phyloP scores from a whole-genome alignment of 2,113 vertebrate genomes.

The Callipepla californica region DNA sequence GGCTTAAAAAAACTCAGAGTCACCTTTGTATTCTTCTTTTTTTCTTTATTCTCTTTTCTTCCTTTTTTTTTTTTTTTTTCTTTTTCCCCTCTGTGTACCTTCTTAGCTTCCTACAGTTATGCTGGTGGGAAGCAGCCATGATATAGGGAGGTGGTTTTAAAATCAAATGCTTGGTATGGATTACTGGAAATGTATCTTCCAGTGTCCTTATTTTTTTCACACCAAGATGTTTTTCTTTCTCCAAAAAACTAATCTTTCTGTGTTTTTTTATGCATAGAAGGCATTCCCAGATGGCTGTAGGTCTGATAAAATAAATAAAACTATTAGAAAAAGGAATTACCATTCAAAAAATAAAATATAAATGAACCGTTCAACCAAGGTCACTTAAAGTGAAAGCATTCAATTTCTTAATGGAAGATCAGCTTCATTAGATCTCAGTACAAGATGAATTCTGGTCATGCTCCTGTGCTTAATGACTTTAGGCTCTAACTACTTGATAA shows the following conservation, averaged over 20 bases:
- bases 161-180: no score
- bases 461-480: neutral
- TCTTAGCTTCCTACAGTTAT: neutral
- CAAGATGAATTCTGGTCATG: neutral
- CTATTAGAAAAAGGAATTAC: neutral
- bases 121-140: neutral
- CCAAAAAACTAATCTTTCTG: neutral
- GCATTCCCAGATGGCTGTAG: neutral
- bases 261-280: neutral
- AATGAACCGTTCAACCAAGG: neutral
- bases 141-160: neutral
- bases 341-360: neutral
- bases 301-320: neutral
- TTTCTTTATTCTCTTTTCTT: neutral
- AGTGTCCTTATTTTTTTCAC: neutral
- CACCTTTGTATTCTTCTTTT: neutral
- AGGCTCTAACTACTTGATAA: neutral
- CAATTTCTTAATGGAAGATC: neutral
- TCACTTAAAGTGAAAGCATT: slow-evolving; percentile 12
- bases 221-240: neutral
- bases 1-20: neutral
- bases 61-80: neutral
- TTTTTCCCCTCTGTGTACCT: no score
- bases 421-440: neutral
- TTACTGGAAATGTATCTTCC: no score